These are phyloP conservation scores for Eristalis tenax DNA, from an alignment of 2,888 invertebrate species.

Conservation along the genomic window DNA sequence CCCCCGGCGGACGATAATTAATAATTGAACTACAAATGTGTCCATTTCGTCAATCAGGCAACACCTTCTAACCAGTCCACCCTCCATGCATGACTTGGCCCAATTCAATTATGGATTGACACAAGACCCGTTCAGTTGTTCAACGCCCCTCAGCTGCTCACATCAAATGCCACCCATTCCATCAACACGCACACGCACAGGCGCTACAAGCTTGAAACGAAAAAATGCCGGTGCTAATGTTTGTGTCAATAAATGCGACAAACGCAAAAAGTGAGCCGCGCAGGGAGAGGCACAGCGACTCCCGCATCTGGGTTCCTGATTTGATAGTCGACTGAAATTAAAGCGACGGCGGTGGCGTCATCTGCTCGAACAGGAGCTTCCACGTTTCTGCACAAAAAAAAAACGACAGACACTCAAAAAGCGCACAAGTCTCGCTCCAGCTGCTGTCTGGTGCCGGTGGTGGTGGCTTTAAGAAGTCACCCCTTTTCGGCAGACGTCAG, in stretches of 20 bases:
- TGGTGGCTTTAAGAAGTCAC: slow-evolving; percentile 27
- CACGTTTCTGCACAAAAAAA: slow-evolving; percentile 18
- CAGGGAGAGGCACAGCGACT: not conserved
- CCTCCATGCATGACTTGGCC: not conserved
- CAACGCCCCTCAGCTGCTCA: slow-evolving; percentile 22
- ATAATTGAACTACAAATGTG: not conserved
- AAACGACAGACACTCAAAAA: slow-evolving; percentile 39
- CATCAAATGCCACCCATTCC: not conserved
- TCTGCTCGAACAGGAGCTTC: slow-evolving; percentile 58
- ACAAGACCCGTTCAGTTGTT: slow-evolving; percentile 18
- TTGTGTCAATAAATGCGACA: slow-evolving; percentile 35
- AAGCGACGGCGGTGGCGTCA: slow-evolving; percentile 49
- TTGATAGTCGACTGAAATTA: slow-evolving; percentile 59
- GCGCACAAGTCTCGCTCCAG: slow-evolving; percentile 27
- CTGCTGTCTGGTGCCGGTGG: slow-evolving; percentile 40
- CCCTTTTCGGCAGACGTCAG: slow-evolving; percentile 1
- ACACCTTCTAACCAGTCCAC: not conserved
- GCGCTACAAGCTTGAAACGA: slow-evolving; percentile 45
- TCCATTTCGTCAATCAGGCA: not conserved
- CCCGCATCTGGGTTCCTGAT: not conserved
- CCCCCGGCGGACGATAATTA: not conserved
- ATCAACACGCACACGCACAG: slow-evolving; percentile 18
- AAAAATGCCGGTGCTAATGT: slow-evolving; percentile 51
- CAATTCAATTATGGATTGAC: slow-evolving; percentile 35
- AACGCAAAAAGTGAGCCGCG: slow-evolving; percentile 9